Conservation (phyloP, 2,888 invertebrate genomes). For the Hydroisotoma schaefferi region DNA sequence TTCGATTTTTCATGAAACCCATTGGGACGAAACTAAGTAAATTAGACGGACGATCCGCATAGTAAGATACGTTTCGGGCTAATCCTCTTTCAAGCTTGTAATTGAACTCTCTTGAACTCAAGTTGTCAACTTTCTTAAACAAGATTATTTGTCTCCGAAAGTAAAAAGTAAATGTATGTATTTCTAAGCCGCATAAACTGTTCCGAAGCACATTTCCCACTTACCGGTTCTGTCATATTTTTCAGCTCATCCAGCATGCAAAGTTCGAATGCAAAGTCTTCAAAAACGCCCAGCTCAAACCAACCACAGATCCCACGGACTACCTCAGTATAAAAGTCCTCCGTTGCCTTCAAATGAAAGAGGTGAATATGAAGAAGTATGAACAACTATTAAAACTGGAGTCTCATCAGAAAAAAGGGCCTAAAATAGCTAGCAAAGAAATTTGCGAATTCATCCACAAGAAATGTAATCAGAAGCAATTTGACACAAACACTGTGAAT, state of each 20-base stretch:
- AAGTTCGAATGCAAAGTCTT: constrained; percentile 40
- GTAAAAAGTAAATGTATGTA: no score
- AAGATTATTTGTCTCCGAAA: no score
- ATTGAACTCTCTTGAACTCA: constrained; percentile 4
- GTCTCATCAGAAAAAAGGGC: constrained; percentile 22
- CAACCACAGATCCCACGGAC: constrained; percentile 31
- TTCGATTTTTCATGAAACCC: no score
- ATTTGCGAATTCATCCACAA: constrained; percentile 37
- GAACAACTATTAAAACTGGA: constrained; percentile 33
- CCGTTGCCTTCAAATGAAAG: constrained; percentile 30
- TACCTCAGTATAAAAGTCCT: constrained; percentile 34
- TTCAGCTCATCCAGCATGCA: constrained; percentile 30
- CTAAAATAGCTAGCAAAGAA: constrained; percentile 33
- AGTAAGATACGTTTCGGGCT: no score
- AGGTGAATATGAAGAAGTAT: constrained; percentile 32
- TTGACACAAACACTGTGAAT: constrained; percentile 27
- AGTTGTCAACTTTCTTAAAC: no score
- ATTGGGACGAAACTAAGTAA: no score
- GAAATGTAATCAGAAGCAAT: constrained; percentile 33
- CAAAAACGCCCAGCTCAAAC: constrained; percentile 34
- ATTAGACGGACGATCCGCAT: no score
- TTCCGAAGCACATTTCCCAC: no score
- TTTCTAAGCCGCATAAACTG: no score
- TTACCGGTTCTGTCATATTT: no score
- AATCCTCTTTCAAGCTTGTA: no score